Conservation (phyloP, 2,888 invertebrate genomes). For the Leptinotarsa tumamoca region DNA sequence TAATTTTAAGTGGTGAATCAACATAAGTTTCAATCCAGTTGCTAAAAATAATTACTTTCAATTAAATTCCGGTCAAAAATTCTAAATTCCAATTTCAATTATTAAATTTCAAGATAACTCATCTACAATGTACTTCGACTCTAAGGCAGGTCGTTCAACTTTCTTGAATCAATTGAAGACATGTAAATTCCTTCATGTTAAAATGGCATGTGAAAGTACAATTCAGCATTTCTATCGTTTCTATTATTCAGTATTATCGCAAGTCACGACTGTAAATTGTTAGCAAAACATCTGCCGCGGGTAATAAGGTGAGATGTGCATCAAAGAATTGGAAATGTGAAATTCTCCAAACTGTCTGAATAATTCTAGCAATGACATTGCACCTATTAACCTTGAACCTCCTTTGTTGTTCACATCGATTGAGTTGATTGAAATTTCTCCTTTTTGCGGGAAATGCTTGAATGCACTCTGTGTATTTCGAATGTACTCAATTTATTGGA, state of each 20-base stretch:
- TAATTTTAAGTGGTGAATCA: no score
- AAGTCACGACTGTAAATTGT: neutral
- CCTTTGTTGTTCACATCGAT: neutral
- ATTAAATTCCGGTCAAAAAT: no score
- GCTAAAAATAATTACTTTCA: no score
- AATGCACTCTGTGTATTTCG: no score
- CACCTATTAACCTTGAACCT: conserved; percentile 1
- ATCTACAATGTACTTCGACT: neutral
- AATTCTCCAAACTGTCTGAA: neutral
- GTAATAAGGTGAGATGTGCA: neutral
- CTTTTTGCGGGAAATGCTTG: neutral
- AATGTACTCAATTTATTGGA: no score
- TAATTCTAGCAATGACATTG: neutral
- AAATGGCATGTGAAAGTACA: neutral
- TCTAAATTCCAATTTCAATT: no score
- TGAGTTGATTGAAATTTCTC: neutral
- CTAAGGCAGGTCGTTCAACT: neutral
- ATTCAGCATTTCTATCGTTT: neutral
- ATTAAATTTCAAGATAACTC: no score
- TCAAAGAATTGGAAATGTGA: neutral
- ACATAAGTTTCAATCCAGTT: no score
- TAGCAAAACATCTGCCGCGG: neutral
- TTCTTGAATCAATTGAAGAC: neutral
- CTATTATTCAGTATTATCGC: neutral
- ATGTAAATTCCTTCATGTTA: neutral